These are phyloP conservation scores for Ctena decussata DNA, from an alignment of 2,888 invertebrate species.

Conservation along the genomic window DNA sequence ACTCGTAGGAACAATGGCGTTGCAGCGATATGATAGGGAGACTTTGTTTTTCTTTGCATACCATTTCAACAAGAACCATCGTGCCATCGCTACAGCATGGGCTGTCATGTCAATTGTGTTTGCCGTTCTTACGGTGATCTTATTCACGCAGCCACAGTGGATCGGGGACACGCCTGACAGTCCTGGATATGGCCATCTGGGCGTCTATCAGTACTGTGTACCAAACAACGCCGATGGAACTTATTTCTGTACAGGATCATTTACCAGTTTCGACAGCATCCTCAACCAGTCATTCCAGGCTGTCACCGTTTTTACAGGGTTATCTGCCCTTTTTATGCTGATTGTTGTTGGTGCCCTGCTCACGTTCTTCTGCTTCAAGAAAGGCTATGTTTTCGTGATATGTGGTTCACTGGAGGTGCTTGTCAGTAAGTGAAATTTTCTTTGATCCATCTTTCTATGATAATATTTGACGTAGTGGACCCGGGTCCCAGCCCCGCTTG, in stretches of 20 bases:
- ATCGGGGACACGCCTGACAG: conserved; percentile 84
- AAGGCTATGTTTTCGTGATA: conserved; percentile 96
- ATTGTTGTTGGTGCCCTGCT: conserved; percentile 95
- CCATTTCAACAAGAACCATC: conserved; percentile 86
- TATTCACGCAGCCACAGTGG: conserved; percentile 94
- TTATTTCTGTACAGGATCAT: conserved; percentile 91
- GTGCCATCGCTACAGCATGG: conserved; percentile 98
- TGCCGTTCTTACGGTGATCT: conserved; percentile 96
- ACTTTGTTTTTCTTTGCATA: conserved; percentile 69
- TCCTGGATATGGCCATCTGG: conserved; percentile 94
- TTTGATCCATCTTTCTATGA: too few relatives aligned
- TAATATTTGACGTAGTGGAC: background rate
- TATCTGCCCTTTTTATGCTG: conserved; percentile 93
- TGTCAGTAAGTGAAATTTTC: conserved; percentile 91
- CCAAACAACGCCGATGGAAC: conserved; percentile 43
- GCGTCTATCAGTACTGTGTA: conserved; percentile 94
- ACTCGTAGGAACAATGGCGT: conserved; percentile 31
- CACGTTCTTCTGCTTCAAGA: conserved; percentile 96
- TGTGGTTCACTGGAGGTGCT: conserved; percentile 98
- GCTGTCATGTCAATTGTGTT: conserved; percentile 98
- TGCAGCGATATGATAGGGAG: conserved; percentile 61
- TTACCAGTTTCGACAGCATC: conserved; percentile 91
- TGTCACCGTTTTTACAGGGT: conserved; percentile 95
- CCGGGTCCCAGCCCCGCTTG: too few relatives aligned
- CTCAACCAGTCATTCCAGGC: conserved; percentile 94